Evolutionary conservation across 2,797 vertebrate species (phyloP), one percentile per base, ranked within the genome.

Genomic region (Clamator glandarius): DNA sequence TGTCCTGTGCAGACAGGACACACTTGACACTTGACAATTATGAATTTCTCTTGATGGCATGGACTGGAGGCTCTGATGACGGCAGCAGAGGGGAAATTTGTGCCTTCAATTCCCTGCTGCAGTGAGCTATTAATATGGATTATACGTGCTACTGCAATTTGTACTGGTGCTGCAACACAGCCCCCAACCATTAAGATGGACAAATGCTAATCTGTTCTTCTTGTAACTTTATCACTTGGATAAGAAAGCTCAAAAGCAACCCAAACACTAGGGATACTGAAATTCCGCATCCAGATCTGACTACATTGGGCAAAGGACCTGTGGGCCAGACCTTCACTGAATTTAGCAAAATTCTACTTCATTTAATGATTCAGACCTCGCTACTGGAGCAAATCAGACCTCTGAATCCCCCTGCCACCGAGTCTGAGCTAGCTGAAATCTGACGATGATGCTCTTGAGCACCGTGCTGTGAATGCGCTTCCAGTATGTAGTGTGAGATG

Each of bases 201-300:
- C 88, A 75, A 70, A 77, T 0, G 3, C 64, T 94, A 86, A 79
- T 87, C 75, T 84, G 67, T 86, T 90, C 74, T 84, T 67, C 93
- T 90, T 63, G 85, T 84, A 69, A 42, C 81, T 94, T 86, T 85
- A 91, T 70, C 87, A 61, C 57, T 80, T 54, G 90, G 59, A 70
- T 74, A 74, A 64, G 84, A 81, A 84, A 93, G 90, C 90, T 89
- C 84, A 91, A 92, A 93, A 94, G 89, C 73, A 68, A 51, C 29
- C 36, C 72, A 74, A 74, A 51, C 89, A 48, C 90, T 18, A 16
- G 87, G 94, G 89, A 91, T 46, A 85, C 25, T 85, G 87, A 90
- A 95, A 93, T 91, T 73, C 75, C 6, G 1, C 69, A 74, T 82
- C 62, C 75, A 82, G 81, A 70, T 68, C 90, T 77, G 44, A 77